These are phyloP conservation scores for Rhamnusium bicolor DNA, from an alignment of 2,888 invertebrate species.

Conservation along the genomic window DNA sequence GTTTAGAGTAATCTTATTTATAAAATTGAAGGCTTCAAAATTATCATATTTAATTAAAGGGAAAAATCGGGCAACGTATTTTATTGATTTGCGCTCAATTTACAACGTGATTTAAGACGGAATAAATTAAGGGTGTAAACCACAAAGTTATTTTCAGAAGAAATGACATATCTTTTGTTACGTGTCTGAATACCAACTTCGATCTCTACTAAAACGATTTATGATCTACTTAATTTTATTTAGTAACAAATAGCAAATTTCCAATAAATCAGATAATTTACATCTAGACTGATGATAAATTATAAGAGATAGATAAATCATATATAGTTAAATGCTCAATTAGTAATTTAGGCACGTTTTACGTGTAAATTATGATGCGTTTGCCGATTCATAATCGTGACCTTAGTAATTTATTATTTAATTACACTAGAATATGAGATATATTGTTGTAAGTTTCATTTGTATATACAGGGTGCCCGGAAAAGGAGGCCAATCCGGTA, in stretches of 20 bases:
- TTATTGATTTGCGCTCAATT: slow-evolving; percentile 6
- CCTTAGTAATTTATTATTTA: too few species aligned
- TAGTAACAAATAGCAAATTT: background rate
- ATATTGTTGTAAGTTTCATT: too few species aligned
- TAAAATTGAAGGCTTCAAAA: background rate
- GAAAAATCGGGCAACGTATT: slow-evolving; percentile 5
- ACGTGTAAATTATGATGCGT: background rate
- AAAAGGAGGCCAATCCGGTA: too few species aligned
- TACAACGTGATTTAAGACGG: slow-evolving; percentile 10
- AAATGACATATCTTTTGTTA: slow-evolving; percentile 12
- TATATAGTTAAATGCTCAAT: background rate
- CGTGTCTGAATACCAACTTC: slow-evolving; percentile 5
- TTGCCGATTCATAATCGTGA: too few species aligned
- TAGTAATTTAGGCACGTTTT: background rate
- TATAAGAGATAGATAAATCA: background rate
- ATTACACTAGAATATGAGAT: too few species aligned
- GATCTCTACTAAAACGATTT: background rate
- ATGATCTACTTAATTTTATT: background rate
- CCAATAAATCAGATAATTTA: background rate
- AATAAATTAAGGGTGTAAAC: slow-evolving; percentile 14
- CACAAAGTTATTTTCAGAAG: slow-evolving; percentile 3
- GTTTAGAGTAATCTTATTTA: too few species aligned
- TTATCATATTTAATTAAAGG: background rate
- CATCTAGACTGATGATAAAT: background rate
- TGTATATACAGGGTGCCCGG: too few species aligned